A percentile compares a stretch with the other conserved stretches of the same genome.
These are phyloP conservation scores for Tor tambroides DNA, from an alignment of 2,113 vertebrate genomes.

Conservation along the genomic window DNA sequence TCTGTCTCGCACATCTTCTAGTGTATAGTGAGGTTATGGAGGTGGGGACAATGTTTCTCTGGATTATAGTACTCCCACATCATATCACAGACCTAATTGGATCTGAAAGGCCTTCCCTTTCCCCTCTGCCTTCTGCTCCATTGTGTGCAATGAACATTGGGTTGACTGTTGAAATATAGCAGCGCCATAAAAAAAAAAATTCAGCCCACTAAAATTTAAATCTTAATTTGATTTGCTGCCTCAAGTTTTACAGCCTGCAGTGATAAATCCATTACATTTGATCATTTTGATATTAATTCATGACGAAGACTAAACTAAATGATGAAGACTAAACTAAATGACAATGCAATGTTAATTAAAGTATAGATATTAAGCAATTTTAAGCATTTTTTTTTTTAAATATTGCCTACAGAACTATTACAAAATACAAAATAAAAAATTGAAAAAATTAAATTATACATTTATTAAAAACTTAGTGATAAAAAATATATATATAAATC, in stretches of 20 bases:
- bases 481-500: too few species aligned
- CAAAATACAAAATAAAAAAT: not conserved
- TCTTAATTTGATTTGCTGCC: not conserved
- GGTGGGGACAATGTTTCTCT: slow-evolving; percentile 40
- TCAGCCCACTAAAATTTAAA: not conserved
- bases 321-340: not conserved
- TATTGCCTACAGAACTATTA: not conserved
- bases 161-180: slow-evolving; percentile 5
- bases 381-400: too few species aligned
- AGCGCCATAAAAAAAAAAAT: not conserved
- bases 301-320: not conserved
- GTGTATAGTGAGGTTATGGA: slow-evolving; percentile 37
- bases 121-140: not conserved
- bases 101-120: slow-evolving; percentile 28
- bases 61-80: slow-evolving; percentile 43
- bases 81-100: slow-evolving; percentile 40
- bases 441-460: not conserved
- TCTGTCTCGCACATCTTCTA: not conserved
- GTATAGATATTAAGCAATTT: not conserved
- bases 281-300: not conserved
- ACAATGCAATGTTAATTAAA: not conserved
- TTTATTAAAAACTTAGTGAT: too few species aligned
- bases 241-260: not conserved
- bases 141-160: slow-evolving; percentile 17
- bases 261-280: not conserved